phyloP scores from a whole-genome alignment of 2,113 vertebrate species.

The Telmatochromis sp. region DNA sequence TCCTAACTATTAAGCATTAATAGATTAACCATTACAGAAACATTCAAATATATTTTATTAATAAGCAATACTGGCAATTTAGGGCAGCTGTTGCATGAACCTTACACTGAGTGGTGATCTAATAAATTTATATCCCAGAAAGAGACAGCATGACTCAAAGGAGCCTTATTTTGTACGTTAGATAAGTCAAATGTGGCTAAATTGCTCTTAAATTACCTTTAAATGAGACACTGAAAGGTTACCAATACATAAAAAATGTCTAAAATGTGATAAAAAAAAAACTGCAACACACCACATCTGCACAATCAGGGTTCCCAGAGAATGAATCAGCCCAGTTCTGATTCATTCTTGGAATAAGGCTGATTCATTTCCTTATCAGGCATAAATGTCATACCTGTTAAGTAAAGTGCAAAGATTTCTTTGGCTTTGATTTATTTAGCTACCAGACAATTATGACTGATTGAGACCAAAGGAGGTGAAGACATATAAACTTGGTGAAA shows the following conservation, averaged over 20 bases:
- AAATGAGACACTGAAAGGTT: neutral
- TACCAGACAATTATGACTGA: neutral
- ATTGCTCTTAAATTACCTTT: neutral
- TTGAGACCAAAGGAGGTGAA: neutral
- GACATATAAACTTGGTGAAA: neutral
- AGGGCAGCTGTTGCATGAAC: neutral
- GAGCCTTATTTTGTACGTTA: neutral
- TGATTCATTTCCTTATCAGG: neutral
- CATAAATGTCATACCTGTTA: neutral
- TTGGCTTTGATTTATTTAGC: neutral
- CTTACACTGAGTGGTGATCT: neutral
- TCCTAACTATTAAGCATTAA: neutral
- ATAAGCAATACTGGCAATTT: neutral
- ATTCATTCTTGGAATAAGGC: neutral
- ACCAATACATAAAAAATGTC: neutral
- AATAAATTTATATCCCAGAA: neutral
- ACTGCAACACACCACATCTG: neutral
- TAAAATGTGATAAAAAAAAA: neutral
- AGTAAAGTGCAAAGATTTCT: neutral
- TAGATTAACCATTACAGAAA: neutral
- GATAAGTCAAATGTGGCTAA: neutral
- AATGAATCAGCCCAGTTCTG: neutral
- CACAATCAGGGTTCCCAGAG: neutral
- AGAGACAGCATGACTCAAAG: neutral
- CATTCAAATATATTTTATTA: neutral